Conservation (phyloP, 1,140 invertebrate genomes). For the Tetragonula clypearis region DNA sequence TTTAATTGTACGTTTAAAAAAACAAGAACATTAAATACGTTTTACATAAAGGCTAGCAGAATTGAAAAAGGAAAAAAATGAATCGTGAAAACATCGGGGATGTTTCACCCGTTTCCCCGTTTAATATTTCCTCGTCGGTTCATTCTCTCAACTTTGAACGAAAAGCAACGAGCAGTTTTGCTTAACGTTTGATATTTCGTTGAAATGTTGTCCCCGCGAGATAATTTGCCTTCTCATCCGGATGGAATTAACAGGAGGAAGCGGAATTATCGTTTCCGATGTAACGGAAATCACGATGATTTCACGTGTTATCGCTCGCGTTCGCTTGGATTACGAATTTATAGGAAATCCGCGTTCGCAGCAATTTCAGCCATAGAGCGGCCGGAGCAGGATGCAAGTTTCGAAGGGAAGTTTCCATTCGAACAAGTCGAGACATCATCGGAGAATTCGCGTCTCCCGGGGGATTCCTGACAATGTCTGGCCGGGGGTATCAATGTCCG, state of each 20-base stretch:
- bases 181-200: background rate
- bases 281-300: background rate
- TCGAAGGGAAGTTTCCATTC: conserved; percentile 32
- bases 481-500: conserved; percentile 36
- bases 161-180: too few species aligned
- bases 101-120: too few species aligned
- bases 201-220: too few species aligned
- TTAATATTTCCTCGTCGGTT: background rate
- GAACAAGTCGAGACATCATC: conserved; percentile 28
- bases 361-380: background rate
- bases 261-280: background rate
- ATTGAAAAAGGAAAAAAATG: too few species aligned
- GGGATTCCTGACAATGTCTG: conserved; percentile 22
- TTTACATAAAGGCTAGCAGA: too few species aligned
- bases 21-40: too few species aligned
- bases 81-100: too few species aligned
- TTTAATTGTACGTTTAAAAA: too few species aligned
- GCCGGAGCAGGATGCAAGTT: conserved; percentile 1
- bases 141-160: background rate
- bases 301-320: background rate
- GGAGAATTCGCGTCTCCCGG: conserved; percentile 17
- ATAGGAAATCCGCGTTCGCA: conserved; percentile 8
- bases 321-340: background rate
- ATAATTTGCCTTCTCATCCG: background rate
- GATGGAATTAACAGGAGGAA: background rate